phyloP scores from a whole-genome alignment of 2,113 vertebrate species.

The Oplegnathus fasciatus region DNA sequence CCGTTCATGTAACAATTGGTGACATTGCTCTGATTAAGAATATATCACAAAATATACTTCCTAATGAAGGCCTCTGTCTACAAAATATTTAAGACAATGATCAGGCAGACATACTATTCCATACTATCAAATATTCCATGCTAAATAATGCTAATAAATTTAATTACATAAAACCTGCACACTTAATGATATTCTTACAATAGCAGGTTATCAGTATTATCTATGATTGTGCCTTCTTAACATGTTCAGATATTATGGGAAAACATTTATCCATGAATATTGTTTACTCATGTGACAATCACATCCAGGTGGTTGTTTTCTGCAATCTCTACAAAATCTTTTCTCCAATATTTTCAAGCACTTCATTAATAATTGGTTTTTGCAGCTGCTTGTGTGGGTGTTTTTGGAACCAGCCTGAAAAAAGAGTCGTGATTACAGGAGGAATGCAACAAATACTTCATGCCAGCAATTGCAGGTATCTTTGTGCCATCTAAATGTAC shows the following conservation, averaged over 20 bases:
- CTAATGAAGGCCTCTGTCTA: too few relatives aligned
- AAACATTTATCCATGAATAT: not conserved
- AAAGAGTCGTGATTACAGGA: slow-evolving; percentile 15
- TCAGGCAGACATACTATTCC: too few relatives aligned
- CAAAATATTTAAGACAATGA: too few relatives aligned
- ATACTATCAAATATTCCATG: too few relatives aligned
- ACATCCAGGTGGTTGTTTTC: not conserved
- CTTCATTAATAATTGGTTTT: slow-evolving; percentile 13
- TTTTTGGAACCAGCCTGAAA: slow-evolving; percentile 9
- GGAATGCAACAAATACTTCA: not conserved
- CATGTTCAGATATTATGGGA: too few relatives aligned
- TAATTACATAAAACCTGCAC: not conserved
- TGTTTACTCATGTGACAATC: not conserved
- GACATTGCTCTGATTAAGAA: too few relatives aligned
- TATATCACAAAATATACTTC: too few relatives aligned
- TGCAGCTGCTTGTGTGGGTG: slow-evolving; percentile 18
- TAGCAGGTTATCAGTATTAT: not conserved
- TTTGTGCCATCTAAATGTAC: not conserved
- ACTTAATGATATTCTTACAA: not conserved
- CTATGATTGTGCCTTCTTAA: too few relatives aligned
- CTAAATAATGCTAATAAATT: too few relatives aligned
- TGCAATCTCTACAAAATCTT: not conserved
- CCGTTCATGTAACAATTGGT: too few relatives aligned
- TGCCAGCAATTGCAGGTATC: not conserved
- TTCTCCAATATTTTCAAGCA: not conserved